phyloP scores from a whole-genome alignment of 2,888 invertebrate genomes.

The Barypeithes pellucidus region DNA sequence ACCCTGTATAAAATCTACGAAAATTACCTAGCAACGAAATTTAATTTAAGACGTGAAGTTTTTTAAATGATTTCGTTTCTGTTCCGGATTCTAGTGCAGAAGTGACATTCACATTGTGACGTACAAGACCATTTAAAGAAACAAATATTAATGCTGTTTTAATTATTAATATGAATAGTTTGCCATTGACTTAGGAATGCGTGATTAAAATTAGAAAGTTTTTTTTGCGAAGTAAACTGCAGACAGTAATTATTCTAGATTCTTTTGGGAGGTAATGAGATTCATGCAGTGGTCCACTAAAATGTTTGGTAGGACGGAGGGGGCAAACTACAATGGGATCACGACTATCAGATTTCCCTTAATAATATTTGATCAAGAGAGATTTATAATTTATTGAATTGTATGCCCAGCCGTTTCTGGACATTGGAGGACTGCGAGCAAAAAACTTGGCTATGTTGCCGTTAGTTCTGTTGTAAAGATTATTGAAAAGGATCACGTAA shows the following conservation, averaged over 20 bases:
- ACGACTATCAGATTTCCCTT: too few species aligned
- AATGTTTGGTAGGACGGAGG: too few species aligned
- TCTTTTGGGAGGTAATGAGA: neutral
- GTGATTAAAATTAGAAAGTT: neutral
- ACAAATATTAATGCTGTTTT: neutral
- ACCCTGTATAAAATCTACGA: too few species aligned
- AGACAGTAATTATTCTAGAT: constrained; percentile 51
- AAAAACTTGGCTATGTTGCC: too few species aligned
- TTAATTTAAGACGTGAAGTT: constrained; percentile 20
- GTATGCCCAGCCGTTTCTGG: too few species aligned
- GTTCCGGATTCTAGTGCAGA: constrained; percentile 17
- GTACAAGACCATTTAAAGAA: constrained; percentile 10
- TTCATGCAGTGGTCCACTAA: neutral
- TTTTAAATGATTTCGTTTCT: constrained; percentile 28
- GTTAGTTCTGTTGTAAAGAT: too few species aligned
- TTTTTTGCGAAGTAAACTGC: neutral
- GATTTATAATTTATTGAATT: too few species aligned
- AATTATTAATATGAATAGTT: neutral
- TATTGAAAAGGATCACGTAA: too few species aligned
- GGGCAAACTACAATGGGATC: too few species aligned
- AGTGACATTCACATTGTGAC: constrained; percentile 13
- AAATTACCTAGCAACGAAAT: too few species aligned
- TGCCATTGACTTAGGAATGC: neutral
- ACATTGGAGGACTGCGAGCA: too few species aligned
- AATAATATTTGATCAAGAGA: too few species aligned